Conservation (phyloP, 2,888 invertebrate genomes). For the Andrena chrysosceles region DNA sequence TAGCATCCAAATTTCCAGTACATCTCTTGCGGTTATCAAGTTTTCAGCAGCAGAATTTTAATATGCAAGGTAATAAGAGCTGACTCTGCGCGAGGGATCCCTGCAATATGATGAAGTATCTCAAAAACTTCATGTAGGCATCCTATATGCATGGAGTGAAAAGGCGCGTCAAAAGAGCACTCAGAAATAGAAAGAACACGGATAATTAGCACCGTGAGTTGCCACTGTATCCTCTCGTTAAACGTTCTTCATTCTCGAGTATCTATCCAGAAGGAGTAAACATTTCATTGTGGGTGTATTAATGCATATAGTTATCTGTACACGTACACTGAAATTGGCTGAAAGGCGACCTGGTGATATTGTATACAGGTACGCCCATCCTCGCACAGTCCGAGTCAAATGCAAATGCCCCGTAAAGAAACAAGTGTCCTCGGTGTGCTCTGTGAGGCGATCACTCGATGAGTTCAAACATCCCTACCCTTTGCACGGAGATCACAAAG, state of each 20-base stretch:
- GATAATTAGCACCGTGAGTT: conserved; percentile 43
- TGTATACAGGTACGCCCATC: conserved; percentile 1
- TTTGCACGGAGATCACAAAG: not conserved
- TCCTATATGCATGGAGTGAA: not conserved
- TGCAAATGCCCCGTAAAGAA: conserved; percentile 32
- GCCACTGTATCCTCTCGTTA: conserved; percentile 41
- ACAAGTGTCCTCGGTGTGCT: conserved; percentile 5
- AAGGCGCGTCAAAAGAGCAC: conserved; percentile 23
- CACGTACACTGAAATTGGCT: conserved; percentile 9
- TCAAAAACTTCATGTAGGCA: not conserved
- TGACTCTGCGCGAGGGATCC: not conserved
- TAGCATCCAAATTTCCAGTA: no score
- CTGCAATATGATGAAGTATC: not conserved
- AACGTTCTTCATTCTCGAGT: conserved; percentile 53
- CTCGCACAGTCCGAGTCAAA: conserved; percentile 14
- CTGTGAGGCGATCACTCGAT: conserved; percentile 2
- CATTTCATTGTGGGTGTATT: conserved; percentile 34
- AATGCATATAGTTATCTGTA: not conserved
- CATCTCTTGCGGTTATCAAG: no score
- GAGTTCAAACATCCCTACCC: conserved; percentile 4
- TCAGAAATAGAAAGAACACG: conserved; percentile 16
- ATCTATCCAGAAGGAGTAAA: conserved; percentile 43
- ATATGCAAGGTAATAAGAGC: not conserved
- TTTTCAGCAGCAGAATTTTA: not conserved
- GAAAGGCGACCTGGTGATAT: conserved; percentile 20